Base-by-base conservation (phyloP, 2,888 invertebrate species). In the Hesperia comma region DNA sequence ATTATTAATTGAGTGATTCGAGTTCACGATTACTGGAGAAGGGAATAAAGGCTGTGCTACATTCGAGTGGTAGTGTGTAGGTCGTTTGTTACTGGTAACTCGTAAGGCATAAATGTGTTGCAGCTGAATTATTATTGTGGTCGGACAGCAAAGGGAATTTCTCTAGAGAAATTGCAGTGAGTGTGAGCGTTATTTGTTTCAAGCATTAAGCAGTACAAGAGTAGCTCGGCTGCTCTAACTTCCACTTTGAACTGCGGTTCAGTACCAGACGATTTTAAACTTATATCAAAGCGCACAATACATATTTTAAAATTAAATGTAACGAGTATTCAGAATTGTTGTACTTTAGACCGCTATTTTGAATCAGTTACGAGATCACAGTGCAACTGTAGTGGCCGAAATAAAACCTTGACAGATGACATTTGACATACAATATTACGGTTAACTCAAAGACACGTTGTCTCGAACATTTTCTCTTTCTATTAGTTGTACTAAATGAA, bases 101-200 rank as follows among this genome's bases (percentile, higher is more conserved):
- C 68, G 67, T 70, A 70, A 73, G 69, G 68, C 61, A 68, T 61
- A 68, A 69, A 71, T 68, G 68, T 72, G 69, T 67, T 60, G 69
- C 68, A 68, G 68, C 67, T 68, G 69, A 72, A 61, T 63, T 67
- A 69, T 71, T 72, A 73, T 72, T 51, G 68, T 69, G 43, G 56
- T 58, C 58, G 64, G 64, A 49, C 56, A 51, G 46, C 60, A 51
- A 51, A 64, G 67, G 54, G 66, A 69, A 74, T 71, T 73, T 72
- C 71, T 73, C 74, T 49, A 53, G 72, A 70, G 70, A 70, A 72
- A 73, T 74, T 55, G 66, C 41, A 55, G 43, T 58, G 54, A 66
- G 54, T 66, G 66, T 58, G 58, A 64, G 17, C 43, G 43, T 56
- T 63, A 37, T 61, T 49, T 60, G 66, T 60, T 66, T 66, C n/a